phyloP scores from a whole-genome alignment of 2,113 vertebrate genomes.

The Orthonyx spaldingii region DNA sequence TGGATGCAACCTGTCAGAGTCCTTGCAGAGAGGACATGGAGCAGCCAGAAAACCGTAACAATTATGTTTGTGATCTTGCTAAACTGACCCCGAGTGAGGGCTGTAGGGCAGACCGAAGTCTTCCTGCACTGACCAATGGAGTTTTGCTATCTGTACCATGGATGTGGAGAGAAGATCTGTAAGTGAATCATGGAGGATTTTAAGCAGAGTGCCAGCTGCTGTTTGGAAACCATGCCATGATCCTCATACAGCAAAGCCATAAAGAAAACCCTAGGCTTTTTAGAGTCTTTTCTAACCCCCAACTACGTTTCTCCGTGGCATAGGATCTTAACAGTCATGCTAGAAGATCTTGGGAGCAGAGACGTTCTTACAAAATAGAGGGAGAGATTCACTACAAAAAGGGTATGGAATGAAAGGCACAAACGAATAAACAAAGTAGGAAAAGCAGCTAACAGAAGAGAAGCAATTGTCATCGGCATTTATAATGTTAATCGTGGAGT shows the following conservation, averaged over 20 bases:
- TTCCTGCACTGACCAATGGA: not conserved
- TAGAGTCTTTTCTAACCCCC: not conserved
- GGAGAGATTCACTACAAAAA: not conserved
- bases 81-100: fast-evolving
- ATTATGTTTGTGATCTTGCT: not conserved
- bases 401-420: fast-evolving
- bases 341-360: not conserved
- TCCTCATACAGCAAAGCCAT: not conserved
- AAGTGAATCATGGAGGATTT: not conserved
- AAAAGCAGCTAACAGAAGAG: not conserved
- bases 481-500: not conserved
- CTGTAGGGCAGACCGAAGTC: not conserved
- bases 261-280: not conserved
- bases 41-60: not conserved
- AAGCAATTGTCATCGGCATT: not conserved
- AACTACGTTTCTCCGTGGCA: not conserved
- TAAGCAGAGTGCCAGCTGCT: not conserved
- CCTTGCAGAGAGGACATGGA: not conserved
- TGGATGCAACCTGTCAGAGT: not conserved
- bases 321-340: not conserved
- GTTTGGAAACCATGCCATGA: not conserved
- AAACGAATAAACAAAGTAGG: not conserved
- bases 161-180: not conserved
- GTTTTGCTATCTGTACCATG: not conserved
- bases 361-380: not conserved